Conservation (phyloP, 2,113 vertebrate genomes). For the Gulo gulo region DNA sequence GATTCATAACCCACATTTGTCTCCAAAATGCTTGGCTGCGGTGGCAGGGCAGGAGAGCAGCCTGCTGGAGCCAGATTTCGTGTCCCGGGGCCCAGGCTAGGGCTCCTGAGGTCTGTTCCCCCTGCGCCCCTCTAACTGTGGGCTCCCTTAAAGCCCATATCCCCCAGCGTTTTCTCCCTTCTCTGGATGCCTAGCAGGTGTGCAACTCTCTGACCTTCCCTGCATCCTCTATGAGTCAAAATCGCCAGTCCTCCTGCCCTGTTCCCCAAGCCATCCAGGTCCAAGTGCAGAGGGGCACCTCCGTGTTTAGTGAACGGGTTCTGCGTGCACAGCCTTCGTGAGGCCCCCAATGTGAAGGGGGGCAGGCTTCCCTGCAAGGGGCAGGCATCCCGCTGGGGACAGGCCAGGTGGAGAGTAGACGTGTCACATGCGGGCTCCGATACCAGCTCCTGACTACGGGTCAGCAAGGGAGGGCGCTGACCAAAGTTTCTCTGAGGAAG, state of each 20-base stretch:
- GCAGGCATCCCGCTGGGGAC: background rate
- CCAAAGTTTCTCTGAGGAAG: background rate
- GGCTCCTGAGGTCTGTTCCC: background rate
- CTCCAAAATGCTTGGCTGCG: background rate
- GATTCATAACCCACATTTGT: background rate
- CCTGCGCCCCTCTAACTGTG: background rate
- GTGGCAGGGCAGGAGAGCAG: background rate
- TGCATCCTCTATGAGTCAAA: background rate
- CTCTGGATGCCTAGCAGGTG: accelerated
- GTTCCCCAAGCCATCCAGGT: background rate
- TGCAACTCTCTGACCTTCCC: background rate
- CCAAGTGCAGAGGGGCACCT: background rate
- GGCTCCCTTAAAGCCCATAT: background rate
- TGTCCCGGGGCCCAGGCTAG: background rate
- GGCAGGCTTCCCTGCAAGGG: background rate
- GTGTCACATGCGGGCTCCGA: background rate
- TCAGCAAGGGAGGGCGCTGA: background rate
- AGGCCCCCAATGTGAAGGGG: background rate
- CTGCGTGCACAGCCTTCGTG: background rate
- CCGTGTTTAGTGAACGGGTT: background rate
- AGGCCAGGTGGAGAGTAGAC: background rate
- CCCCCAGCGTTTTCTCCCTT: background rate
- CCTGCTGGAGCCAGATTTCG: background rate
- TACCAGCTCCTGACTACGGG: accelerated
- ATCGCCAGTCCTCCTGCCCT: accelerated